phyloP scores from a whole-genome alignment of 2,888 invertebrate genomes.

The Apamea crenata region DNA sequence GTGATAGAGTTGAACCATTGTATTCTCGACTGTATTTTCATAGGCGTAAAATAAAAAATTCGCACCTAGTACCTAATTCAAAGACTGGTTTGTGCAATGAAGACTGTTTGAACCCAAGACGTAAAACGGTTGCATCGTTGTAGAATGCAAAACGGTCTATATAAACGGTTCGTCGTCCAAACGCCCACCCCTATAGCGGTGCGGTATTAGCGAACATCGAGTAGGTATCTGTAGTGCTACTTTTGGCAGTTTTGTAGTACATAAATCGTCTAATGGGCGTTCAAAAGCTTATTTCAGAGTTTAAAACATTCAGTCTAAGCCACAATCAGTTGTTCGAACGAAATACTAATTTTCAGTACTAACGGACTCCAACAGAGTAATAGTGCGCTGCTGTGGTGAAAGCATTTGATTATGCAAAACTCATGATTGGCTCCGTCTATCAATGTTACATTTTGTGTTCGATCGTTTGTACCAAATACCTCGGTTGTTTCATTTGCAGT shows the following conservation, averaged over 20 bases:
- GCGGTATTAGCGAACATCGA: constrained; percentile 30
- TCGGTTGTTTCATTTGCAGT: constrained; percentile 15
- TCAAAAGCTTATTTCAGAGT: constrained; percentile 40
- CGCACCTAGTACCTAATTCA: too few species aligned
- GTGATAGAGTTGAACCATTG: too few species aligned
- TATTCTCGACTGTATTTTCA: too few species aligned
- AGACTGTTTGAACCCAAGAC: too few species aligned
- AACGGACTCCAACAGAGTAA: constrained; percentile 38
- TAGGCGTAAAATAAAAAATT: too few species aligned
- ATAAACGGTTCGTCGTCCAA: too few species aligned
- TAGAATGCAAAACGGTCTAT: too few species aligned
- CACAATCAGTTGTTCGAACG: constrained; percentile 22
- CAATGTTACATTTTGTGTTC: constrained; percentile 48
- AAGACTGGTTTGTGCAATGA: too few species aligned
- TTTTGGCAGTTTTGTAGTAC: constrained; percentile 37
- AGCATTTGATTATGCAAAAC: constrained; percentile 59
- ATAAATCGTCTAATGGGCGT: constrained; percentile 51
- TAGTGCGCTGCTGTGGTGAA: constrained; percentile 44
- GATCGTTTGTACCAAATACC: constrained; percentile 38
- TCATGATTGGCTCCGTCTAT: constrained; percentile 55
- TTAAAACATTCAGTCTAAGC: constrained; percentile 36
- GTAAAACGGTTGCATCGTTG: too few species aligned
- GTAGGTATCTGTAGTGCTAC: constrained; percentile 32
- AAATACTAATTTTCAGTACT: constrained; percentile 53
- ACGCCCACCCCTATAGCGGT: background rate